These are phyloP conservation scores for Nerophis ophidion DNA, from an alignment of 2,113 vertebrate genomes.

Conservation along the genomic window DNA sequence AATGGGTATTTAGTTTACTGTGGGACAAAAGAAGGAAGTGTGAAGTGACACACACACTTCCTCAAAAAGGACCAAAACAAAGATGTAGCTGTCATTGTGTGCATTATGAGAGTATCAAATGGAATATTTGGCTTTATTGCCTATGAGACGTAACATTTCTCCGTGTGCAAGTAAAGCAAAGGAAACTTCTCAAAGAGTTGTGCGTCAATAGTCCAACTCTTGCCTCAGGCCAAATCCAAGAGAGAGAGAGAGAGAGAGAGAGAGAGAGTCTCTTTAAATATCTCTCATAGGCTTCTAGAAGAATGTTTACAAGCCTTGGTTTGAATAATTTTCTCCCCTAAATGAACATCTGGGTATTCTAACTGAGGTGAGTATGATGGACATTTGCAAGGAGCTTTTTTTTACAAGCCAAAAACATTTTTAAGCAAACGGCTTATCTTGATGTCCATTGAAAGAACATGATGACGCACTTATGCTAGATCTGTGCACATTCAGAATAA, in stretches of 20 bases:
- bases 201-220: background rate
- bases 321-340: background rate
- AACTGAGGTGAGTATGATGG: slow-evolving; percentile 3
- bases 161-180: background rate
- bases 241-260: slow-evolving; percentile 4
- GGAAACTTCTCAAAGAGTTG: background rate
- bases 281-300: slow-evolving; percentile 5
- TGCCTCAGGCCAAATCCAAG: background rate
- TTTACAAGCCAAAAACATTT: background rate
- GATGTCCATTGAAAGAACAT: background rate
- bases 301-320: slow-evolving; percentile 5
- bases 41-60: slow-evolving; percentile 24
- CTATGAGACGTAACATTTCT: background rate
- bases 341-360: background rate
- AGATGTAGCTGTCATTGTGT: background rate
- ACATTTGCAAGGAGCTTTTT: slow-evolving; percentile 2
- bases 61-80: background rate
- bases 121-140: slow-evolving; percentile 16
- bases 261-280: slow-evolving; percentile 8
- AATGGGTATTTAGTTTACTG: slow-evolving; percentile 33
- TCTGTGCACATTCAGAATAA: background rate
- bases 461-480: background rate
- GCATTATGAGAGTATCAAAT: slow-evolving; percentile 8
- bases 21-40: slow-evolving; percentile 23
- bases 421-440: background rate